Percentiles rank a stretch among this genome's conserved stretches.
Conservation (phyloP, 2,113 vertebrate species). For the rabbit (Oryctolagus cuniculus) region DNA sequence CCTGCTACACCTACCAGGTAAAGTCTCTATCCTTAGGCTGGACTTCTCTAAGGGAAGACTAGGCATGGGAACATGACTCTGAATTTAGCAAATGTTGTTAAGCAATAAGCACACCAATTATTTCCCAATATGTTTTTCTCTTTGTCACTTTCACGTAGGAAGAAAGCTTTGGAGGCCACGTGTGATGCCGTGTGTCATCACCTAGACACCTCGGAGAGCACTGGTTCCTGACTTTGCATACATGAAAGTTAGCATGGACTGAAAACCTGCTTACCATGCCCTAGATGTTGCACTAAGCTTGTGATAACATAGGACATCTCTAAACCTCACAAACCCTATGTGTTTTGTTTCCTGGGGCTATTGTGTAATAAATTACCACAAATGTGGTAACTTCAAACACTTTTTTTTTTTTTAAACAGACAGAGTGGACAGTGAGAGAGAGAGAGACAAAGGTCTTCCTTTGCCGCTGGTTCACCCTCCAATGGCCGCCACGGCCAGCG, state of each 20-base stretch:
- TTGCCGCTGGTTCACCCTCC: too few species aligned
- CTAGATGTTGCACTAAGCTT: neutral
- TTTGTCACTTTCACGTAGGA: neutral
- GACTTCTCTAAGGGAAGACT: neutral
- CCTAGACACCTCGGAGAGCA: conserved; percentile 14
- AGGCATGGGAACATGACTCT: neutral
- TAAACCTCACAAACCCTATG: neutral
- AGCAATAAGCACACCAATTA: neutral
- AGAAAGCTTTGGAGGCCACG: neutral
- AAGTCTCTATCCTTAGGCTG: neutral
- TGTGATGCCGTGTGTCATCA: conserved; percentile 13
- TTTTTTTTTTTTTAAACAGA: too few species aligned
- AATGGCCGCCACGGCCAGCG: too few species aligned
- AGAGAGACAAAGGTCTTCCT: too few species aligned
- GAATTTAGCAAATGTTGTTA: conserved; percentile 34
- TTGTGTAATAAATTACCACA: neutral
- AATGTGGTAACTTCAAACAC: neutral
- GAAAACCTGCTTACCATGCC: neutral
- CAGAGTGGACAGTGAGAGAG: too few species aligned
- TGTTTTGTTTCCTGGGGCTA: neutral
- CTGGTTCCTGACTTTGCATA: neutral
- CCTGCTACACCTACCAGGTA: neutral
- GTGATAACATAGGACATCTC: neutral
- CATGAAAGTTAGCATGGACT: neutral
- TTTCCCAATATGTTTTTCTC: conserved; percentile 64